Conservation (phyloP, 1,140 invertebrate species). For the Achroia grisella region DNA sequence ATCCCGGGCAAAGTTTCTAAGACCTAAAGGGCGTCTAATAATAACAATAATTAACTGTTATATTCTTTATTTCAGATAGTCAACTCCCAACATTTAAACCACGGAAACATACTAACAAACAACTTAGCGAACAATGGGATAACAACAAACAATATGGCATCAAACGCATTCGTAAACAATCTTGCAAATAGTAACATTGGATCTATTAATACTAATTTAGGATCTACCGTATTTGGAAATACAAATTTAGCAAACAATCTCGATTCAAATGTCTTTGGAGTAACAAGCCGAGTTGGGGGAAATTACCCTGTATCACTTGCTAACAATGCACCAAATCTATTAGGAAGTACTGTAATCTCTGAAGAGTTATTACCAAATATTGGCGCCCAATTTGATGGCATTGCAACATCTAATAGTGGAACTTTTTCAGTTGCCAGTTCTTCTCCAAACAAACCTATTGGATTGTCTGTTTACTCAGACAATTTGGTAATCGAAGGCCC, state of each 20-base stretch:
- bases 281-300: too few species aligned
- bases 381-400: neutral
- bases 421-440: slow-evolving; percentile 24
- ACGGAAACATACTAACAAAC: neutral
- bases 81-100: slow-evolving; percentile 9
- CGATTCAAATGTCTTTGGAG: neutral
- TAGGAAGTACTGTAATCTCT: neutral
- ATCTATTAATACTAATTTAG: neutral
- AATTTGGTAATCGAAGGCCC: slow-evolving; percentile 32
- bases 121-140: too few species aligned
- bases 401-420: slow-evolving; percentile 17
- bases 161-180: too few species aligned
- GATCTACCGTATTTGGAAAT: neutral
- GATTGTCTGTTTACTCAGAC: slow-evolving; percentile 26
- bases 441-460: slow-evolving; percentile 29
- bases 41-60: too few species aligned
- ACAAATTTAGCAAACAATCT: neutral
- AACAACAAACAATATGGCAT: too few species aligned
- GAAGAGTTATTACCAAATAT: neutral
- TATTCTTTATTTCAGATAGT: too few species aligned
- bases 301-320: too few species aligned
- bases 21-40: too few species aligned
- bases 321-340: too few species aligned
- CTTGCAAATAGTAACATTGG: too few species aligned
- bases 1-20: too few species aligned